A percentile compares a stretch with the other conserved stretches of the same genome.
Conservation (phyloP, 2,113 vertebrate species). For the Gavialis gangeticus region DNA sequence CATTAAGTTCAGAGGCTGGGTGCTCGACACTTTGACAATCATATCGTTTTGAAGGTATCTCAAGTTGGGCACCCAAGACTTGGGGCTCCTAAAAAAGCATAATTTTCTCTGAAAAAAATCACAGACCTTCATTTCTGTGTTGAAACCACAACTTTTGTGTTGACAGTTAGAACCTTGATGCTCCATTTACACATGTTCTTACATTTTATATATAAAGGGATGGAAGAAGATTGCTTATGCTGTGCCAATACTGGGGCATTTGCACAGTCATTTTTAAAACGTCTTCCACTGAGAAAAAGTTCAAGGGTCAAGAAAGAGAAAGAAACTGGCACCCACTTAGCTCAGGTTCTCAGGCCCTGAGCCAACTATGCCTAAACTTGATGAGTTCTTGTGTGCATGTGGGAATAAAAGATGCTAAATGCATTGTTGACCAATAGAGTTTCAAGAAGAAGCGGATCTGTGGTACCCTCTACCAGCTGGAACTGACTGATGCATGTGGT, state of each 20-base stretch:
- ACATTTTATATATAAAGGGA: constrained; percentile 65
- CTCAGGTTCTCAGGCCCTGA: constrained; percentile 7
- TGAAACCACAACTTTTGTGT: constrained; percentile 10
- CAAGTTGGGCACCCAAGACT: neutral
- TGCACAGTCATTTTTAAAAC: constrained; percentile 51
- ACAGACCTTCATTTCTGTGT: neutral
- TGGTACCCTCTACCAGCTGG: neutral
- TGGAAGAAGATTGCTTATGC: constrained; percentile 61
- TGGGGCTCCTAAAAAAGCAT: neutral
- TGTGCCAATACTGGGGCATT: constrained; percentile 54
- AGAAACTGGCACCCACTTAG: neutral
- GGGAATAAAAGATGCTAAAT: neutral
- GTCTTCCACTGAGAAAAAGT: constrained; percentile 38
- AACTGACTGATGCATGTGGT: neutral
- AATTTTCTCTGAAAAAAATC: neutral
- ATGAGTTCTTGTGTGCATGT: neutral
- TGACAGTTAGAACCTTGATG: constrained; percentile 37
- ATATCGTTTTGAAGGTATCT: neutral
- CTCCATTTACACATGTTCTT: constrained; percentile 44
- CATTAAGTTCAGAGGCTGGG: neutral
- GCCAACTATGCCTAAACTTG: neutral
- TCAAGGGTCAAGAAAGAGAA: constrained; percentile 33
- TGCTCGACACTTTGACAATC: neutral
- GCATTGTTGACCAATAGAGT: neutral
- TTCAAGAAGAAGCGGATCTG: accelerated